These are phyloP conservation scores for Haemorhous mexicanus DNA, from an alignment of 2,113 vertebrate species.

Conservation along the genomic window DNA sequence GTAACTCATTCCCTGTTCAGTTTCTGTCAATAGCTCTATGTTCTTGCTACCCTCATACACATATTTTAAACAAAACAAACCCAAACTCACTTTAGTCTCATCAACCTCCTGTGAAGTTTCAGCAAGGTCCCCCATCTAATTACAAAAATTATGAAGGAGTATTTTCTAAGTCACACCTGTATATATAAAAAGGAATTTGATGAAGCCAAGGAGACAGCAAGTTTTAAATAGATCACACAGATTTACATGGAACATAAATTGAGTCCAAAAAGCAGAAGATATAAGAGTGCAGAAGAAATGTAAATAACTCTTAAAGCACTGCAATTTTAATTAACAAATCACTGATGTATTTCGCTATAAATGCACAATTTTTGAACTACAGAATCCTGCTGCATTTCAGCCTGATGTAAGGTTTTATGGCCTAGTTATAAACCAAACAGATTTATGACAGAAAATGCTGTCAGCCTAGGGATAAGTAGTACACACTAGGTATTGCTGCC, in stretches of 20 bases:
- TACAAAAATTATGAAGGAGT: neutral
- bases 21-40: neutral
- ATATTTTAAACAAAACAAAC: neutral
- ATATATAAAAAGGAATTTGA: neutral
- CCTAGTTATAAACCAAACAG: slow-evolving; percentile 3
- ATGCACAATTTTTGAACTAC: neutral
- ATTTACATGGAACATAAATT: neutral
- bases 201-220: neutral
- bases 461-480: neutral
- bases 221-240: neutral
- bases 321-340: slow-evolving; percentile 4
- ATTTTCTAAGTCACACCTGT: neutral
- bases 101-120: neutral
- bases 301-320: neutral
- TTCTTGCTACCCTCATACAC: neutral
- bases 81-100: neutral
- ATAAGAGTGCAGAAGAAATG: neutral
- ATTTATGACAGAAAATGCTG: neutral
- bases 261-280: neutral
- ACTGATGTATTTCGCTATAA: neutral
- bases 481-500: neutral
- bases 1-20: neutral
- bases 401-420: neutral
- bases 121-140: neutral
- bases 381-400: neutral